Base-by-base conservation (phyloP, 2,888 invertebrate species). In the Epirrhoe tristata region DNA sequence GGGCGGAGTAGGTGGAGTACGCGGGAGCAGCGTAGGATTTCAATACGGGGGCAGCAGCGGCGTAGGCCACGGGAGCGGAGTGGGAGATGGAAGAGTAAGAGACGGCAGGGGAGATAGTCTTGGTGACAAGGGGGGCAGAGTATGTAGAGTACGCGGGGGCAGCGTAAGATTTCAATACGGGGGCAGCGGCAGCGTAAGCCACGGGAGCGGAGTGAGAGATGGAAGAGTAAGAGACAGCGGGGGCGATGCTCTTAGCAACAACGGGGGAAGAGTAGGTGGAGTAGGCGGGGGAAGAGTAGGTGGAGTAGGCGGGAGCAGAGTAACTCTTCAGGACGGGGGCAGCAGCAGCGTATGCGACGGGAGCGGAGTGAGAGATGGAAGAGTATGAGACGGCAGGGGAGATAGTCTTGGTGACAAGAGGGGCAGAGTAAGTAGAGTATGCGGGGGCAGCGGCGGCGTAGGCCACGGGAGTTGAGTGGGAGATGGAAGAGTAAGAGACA, bases 41-140 rank as follows among this genome's bases (percentile, higher is more conserved):
- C 56, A 94, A 80, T 54, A 78, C 75, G 43, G 73, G 79, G 52
- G 80, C 83, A 57, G 82, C 80, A 58, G 80, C 75, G 62, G 82
- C 77, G 66, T 79, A 67, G 58, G 85, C 74, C 63, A 93, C 70
- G 61, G 80, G 78, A 34, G 80, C 74, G 59, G 86, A 81, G 75
- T 68, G 91, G 66, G 93, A 92, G 68, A 91, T 79, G 0, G 83
- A 79, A 32, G 81, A 78, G 77, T 88, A 88, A 68, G 93, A 88
- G 51, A 74, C 81, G 69, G 83, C 77, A 74, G 72, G 89, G 71
- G 84, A 70, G 73, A 84, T 73, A 86, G 83, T 85, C 84, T 73
- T 80, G 70, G 84, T 75, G 34, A 83, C 75, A 7, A 84, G 70
- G 1, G 86, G 86, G 5, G 94, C 90, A 8, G 92, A 81, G 74